A percentile compares a stretch with the other conserved stretches of the same genome.
phyloP scores from a whole-genome alignment of 2,888 invertebrate species.

The Melieria picta region DNA sequence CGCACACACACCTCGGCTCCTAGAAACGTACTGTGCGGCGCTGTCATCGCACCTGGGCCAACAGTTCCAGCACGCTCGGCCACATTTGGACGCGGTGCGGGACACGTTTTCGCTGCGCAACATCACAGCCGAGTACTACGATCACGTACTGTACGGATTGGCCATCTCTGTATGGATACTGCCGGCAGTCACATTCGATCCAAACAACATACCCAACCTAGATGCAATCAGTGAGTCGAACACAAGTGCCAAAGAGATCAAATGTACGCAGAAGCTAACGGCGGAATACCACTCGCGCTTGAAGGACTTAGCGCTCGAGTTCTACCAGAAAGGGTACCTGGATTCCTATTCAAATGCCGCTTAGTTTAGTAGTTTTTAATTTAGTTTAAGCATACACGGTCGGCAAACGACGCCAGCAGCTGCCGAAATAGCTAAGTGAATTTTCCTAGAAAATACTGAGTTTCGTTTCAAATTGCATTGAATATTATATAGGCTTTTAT shows the following conservation, averaged over 20 bases:
- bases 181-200: conserved; percentile 64
- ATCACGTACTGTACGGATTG: conserved; percentile 59
- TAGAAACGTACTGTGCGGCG: conserved; percentile 56
- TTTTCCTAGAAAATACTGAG: too few relatives aligned
- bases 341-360: conserved; percentile 30
- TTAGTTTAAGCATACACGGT: too few relatives aligned
- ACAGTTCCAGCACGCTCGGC: conserved; percentile 45
- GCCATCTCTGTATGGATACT: conserved; percentile 62
- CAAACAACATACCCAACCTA: conserved; percentile 60
- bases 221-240: conserved; percentile 59
- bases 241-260: conserved; percentile 55
- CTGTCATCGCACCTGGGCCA: conserved; percentile 51
- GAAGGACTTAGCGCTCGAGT: conserved; percentile 60
- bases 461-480: too few relatives aligned
- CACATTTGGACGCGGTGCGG: conserved; percentile 47
- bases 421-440: too few relatives aligned
- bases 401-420: too few relatives aligned
- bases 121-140: conserved; percentile 57
- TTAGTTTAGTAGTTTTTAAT: not conserved
- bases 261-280: conserved; percentile 59
- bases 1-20: conserved; percentile 52
- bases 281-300: conserved; percentile 62
- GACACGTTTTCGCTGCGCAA: conserved; percentile 54
- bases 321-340: conserved; percentile 60
- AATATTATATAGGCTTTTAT: too few relatives aligned